phyloP scores from a whole-genome alignment of 2,797 vertebrate species.

The Epinephelus coioides region DNA sequence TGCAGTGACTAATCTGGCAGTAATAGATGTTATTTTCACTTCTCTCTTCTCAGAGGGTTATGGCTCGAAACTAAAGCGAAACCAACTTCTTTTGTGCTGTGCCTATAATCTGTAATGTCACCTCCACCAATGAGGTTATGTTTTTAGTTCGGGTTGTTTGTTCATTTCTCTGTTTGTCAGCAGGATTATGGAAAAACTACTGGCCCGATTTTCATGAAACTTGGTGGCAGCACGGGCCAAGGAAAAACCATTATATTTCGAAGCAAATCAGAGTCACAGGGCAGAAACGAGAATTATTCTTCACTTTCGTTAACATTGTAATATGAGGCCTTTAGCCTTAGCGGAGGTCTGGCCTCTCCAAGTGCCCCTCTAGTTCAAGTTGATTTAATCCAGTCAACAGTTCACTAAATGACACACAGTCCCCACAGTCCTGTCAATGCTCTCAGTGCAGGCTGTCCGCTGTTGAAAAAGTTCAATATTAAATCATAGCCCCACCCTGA shows the following conservation, averaged over 20 bases:
- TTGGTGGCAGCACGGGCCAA: too few species aligned
- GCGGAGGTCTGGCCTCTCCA: too few species aligned
- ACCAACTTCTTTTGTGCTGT: conserved; percentile 54
- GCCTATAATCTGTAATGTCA: conserved; percentile 47
- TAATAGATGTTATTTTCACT: conserved; percentile 77
- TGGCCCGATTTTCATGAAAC: too few species aligned
- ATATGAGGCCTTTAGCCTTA: too few species aligned
- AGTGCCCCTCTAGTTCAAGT: conserved; percentile 13
- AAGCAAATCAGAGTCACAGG: too few species aligned
- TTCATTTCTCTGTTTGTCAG: too few species aligned
- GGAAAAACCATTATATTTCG: too few species aligned
- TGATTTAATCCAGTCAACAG: conserved; percentile 74
- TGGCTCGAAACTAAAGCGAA: conserved; percentile 49
- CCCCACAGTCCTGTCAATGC: conserved; percentile 54
- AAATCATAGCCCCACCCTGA: conserved; percentile 68
- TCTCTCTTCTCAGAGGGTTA: conserved; percentile 60
- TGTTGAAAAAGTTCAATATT: conserved; percentile 71
- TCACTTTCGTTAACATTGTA: too few species aligned
- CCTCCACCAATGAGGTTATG: too few species aligned
- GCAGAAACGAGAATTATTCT: too few species aligned
- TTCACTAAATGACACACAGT: conserved; percentile 63
- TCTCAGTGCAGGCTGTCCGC: conserved; percentile 40
- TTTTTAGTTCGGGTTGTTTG: too few species aligned
- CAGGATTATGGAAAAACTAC: too few species aligned
- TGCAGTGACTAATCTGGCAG: conserved; percentile 79